Base-by-base conservation (phyloP, 2,888 invertebrate genomes). In the Drosophila nigritarsus region DNA sequence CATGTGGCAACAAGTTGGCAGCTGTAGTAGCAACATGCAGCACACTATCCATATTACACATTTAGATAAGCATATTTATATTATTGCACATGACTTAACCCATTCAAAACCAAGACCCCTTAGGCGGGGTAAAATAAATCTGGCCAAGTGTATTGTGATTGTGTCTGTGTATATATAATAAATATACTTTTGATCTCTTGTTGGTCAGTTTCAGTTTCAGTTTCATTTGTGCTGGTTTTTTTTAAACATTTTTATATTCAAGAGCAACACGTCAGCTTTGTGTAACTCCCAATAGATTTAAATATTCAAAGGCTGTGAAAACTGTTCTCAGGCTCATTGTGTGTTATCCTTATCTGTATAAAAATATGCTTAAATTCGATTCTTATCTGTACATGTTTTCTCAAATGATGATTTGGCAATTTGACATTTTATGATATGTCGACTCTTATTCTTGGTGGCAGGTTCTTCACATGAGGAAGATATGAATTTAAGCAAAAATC, bases 1-100 rank as follows among this genome's bases (percentile, higher is more conserved):
- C 54, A 54, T 27, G 36, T 54, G 54, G n/a, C 54, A 54, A 54
- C 54, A 38, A 55, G 54, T 38, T 55, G 27, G n/a, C 54, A 54
- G 3, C 53, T 18, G 18, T 24, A 18, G 20, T 15, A 11, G 20
- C 7, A 30, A 18, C 51, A 53, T 32, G 5, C 13, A 20, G 20
- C 51, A 32, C 51, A 53, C n/a, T 20, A 20, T 1, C 2, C 51
- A 24, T 24, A 15, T 8, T 8, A 24, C 24, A 53, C 5, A 24
- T 36, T 34, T 24, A 36, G 53, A 38, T 38, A 36, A 24, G 54
- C 54, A 54, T 36, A 38, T 27, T 11, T 13, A 54, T 54, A 34
- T 20, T 42, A 42, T 42, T 42, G 42, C 5, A 20, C 20, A 42
- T 42, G 42, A 13, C 20, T 20, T 20, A 42, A 20, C 11, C 42